Evolutionary conservation across 1,140 invertebrate genomes (phyloP), one percentile per base, ranked within the genome.

Genomic region (Monochamus saltuarius): DNA sequence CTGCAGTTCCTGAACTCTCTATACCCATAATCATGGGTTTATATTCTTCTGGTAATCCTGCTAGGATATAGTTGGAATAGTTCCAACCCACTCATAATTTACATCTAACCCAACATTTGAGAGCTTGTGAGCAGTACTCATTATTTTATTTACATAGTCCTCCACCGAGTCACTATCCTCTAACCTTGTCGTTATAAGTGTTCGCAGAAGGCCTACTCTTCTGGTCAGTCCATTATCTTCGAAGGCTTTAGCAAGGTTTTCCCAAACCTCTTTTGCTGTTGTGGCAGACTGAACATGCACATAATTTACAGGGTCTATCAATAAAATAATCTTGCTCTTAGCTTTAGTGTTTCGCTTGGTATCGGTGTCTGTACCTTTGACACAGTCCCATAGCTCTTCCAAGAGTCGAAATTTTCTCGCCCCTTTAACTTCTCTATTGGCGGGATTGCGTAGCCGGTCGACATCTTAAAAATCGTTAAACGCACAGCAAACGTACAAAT

Each of bases 21-120:
- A 77, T 50, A 0, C 65, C 73, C 74, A 78, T 79, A 10, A 79
- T 78, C 77, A 77, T 78, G 0, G 75, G 68, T 46, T 72, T 60
- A 67, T 74, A 77, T 10, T 70, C 56, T 10, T 75, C 72, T 1
- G 73, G 72, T 52, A 78, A 59, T 11, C 73, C 73, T 9, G 71
- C 67, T 19, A 78, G 53, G n/a, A n/a, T n/a, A n/a, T n/a, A n/a
- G n/a, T n/a, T 61, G 78, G 65, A 2, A 76, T 53, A 7, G 73
- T 73, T 19, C 74, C 73, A 22, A 74, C 46, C 67, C 49, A 59
- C 40, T 59, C 61, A 35, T 63, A 47, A 29, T 52, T 38, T 19
- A 62, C 46, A n/a, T 62, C 36, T 16, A 57, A 58, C 22, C 17
- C 29, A 50, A 58, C 19, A n/a, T 38, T 16, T 14, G 16, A 34